A percentile compares a stretch with the other conserved stretches of the same genome.
These are phyloP conservation scores for Ardeotis arabs DNA, from an alignment of 2,113 vertebrate species.

Conservation along the genomic window DNA sequence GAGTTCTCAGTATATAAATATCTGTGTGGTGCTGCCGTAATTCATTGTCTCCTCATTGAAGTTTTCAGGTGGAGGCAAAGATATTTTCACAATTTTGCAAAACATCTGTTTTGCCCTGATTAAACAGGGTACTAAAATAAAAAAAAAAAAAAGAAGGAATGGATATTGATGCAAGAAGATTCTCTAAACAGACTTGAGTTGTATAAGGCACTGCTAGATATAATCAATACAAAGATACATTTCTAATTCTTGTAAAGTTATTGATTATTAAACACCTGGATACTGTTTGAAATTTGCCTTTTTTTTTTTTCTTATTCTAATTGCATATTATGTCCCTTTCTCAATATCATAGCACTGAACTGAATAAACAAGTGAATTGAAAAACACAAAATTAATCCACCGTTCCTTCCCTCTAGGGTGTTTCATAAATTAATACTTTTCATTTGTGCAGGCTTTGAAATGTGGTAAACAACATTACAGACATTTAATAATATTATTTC, in stretches of 20 bases:
- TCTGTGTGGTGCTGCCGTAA: background rate
- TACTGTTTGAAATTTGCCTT: background rate
- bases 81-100: background rate
- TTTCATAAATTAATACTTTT: background rate
- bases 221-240: background rate
- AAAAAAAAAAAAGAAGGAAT: background rate
- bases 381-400: background rate
- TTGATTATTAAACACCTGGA: background rate
- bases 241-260: background rate
- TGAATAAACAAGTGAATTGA: background rate
- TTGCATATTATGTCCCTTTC: background rate
- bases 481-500: background rate
- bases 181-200: background rate
- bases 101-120: background rate
- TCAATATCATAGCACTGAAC: background rate
- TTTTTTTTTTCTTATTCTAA: background rate
- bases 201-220: background rate
- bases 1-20: background rate
- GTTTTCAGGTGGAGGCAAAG: background rate
- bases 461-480: background rate
- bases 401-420: accelerated
- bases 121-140: background rate
- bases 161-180: background rate
- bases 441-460: background rate
- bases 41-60: background rate